A percentile compares a stretch with the other conserved stretches of the same genome.
Conservation (phyloP, 2,797 vertebrate species). For the Pelodytes ibericus region DNA sequence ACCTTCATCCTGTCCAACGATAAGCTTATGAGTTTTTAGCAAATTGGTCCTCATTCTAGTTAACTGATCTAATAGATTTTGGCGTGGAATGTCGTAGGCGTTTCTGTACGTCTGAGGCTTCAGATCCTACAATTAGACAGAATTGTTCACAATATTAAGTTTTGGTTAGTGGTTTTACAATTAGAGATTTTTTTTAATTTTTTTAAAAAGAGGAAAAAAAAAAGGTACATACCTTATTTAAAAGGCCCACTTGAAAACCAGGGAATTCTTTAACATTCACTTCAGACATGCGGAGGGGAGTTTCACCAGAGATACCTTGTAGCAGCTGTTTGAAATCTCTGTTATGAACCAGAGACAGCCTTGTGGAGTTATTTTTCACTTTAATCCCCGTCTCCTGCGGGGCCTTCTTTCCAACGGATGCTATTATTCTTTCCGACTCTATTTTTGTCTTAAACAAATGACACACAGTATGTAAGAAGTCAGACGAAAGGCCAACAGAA, state of each 20-base stretch:
- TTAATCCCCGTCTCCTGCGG: conserved; percentile 94
- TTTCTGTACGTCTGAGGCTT: conserved; percentile 95
- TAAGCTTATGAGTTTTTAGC: conserved; percentile 87
- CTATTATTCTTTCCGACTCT: conserved; percentile 92
- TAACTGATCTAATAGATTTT: conserved; percentile 91
- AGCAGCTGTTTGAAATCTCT: conserved; percentile 90
- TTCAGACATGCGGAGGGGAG: conserved; percentile 81
- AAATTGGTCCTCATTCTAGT: conserved; percentile 96
- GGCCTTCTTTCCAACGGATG: conserved; percentile 95
- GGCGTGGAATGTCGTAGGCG: conserved; percentile 94
- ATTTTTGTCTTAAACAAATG: conserved; percentile 87
- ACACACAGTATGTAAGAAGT: not conserved
- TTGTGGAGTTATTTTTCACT: conserved; percentile 90
- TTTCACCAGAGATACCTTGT: conserved; percentile 89
- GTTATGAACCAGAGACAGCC: conserved; percentile 84
- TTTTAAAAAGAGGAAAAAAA: not conserved
- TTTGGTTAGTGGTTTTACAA: no score
- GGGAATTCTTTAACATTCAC: conserved; percentile 93
- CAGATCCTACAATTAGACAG: conserved; percentile 78
- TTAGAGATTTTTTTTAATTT: not conserved
- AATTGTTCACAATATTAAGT: conserved; percentile 7
- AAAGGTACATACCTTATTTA: conserved; percentile 85
- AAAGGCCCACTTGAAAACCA: conserved; percentile 91
- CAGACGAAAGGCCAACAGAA: no score
- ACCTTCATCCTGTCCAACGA: conserved; percentile 96